Conservation (phyloP, 2,797 vertebrate species). For the Podarcis lilfordi region DNA sequence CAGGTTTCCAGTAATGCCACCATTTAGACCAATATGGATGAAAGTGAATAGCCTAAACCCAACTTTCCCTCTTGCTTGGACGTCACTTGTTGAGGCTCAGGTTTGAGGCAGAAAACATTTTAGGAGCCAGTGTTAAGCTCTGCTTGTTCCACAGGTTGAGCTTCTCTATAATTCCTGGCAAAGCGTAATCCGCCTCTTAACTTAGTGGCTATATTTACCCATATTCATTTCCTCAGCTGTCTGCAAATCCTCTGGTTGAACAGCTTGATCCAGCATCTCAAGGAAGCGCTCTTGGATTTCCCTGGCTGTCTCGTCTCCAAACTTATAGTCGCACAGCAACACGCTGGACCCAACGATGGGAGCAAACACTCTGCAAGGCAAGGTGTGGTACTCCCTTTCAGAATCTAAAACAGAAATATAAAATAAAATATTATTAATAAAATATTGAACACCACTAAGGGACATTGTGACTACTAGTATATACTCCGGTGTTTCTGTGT, state of each 20-base stretch:
- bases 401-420: conserved; percentile 59
- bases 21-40: too few species aligned
- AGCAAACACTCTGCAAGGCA: conserved; percentile 89
- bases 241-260: conserved; percentile 81
- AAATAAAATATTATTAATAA: background rate
- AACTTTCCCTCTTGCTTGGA: background rate
- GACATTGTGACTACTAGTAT: background rate
- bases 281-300: conserved; percentile 87
- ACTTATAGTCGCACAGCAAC: conserved; percentile 92
- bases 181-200: conserved; percentile 33
- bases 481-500: background rate
- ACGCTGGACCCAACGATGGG: conserved; percentile 79
- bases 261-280: conserved; percentile 88
- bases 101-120: background rate
- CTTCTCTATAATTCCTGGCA: background rate
- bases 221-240: conserved; percentile 79
- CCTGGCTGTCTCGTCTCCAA: conserved; percentile 83
- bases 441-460: background rate
- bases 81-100: background rate
- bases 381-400: conserved; percentile 72
- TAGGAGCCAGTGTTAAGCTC: background rate
- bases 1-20: background rate
- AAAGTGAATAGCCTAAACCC: background rate
- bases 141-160: background rate
- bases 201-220: conserved; percentile 61